phyloP scores from a whole-genome alignment of 1,140 invertebrate genomes.

The Aphelinus atriplicis region DNA sequence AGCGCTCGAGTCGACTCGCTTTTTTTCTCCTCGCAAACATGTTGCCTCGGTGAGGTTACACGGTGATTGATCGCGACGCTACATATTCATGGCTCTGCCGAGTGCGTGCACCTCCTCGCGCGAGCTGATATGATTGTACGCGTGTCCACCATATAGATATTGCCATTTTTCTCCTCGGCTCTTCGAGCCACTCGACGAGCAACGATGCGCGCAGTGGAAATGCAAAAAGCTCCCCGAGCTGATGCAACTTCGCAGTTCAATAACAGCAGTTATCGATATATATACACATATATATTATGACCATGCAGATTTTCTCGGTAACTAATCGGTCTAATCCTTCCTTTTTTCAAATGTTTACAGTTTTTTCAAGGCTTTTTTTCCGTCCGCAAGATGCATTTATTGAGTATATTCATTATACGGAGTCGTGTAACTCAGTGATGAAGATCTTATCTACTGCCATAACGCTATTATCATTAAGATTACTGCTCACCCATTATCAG shows the following conservation, averaged over 20 bases:
- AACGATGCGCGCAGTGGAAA: background rate
- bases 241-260: slow-evolving; percentile 11
- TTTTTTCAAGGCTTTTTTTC: slow-evolving; percentile 1
- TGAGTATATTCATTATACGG: background rate
- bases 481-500: background rate
- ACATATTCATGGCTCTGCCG: slow-evolving; percentile 16
- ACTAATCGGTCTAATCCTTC: slow-evolving; percentile 9
- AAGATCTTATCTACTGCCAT: slow-evolving; percentile 24
- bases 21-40: slow-evolving; percentile 2
- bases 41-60: slow-evolving; percentile 20
- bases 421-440: slow-evolving; percentile 1
- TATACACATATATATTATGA: slow-evolving; percentile 4
- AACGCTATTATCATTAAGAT: slow-evolving; percentile 26
- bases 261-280: background rate
- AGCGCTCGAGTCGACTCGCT: background rate
- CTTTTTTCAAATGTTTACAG: slow-evolving; percentile 5
- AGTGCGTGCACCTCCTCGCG: slow-evolving; percentile 11
- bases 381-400: slow-evolving; percentile 14
- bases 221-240: background rate
- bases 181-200: no score
- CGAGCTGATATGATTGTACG: background rate
- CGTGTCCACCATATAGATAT: background rate
- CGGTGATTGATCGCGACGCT: slow-evolving; percentile 9
- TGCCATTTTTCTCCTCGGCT: background rate
- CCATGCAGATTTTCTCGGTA: slow-evolving; percentile 8